Percentiles rank a stretch among this genome's conserved stretches.
These are phyloP conservation scores for Noctua fimbriata DNA, from an alignment of 2,888 invertebrate genomes.

Conservation along the genomic window DNA sequence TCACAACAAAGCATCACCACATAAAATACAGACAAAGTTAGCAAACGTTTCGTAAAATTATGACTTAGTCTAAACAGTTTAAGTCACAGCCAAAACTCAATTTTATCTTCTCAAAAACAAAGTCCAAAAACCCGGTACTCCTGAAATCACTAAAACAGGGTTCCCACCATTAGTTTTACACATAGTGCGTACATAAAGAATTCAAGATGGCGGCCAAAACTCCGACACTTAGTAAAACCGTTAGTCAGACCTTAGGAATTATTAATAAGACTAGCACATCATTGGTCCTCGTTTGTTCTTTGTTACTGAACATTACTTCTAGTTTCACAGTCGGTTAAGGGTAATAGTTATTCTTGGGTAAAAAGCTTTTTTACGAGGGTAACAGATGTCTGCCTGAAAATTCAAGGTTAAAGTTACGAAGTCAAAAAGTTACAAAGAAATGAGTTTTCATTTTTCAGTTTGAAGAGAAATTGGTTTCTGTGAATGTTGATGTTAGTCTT, in stretches of 20 bases:
- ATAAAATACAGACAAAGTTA: constrained; percentile 31
- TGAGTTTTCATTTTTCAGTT: background rate
- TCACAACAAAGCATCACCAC: background rate
- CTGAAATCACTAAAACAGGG: constrained; percentile 4
- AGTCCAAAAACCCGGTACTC: background rate
- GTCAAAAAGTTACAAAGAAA: constrained; percentile 2
- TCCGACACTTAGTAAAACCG: constrained; percentile 45
- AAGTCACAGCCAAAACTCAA: background rate
- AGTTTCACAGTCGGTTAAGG: constrained; percentile 24
- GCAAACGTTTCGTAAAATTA: constrained; percentile 28
- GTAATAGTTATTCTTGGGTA: constrained; percentile 34
- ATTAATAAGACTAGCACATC: constrained; percentile 53
- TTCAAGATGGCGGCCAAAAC: constrained; percentile 38
- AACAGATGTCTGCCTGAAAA: constrained; percentile 41
- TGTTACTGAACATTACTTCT: constrained; percentile 24
- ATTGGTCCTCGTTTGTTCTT: constrained; percentile 39
- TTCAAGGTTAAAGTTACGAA: constrained; percentile 7
- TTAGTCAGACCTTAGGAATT: constrained; percentile 51
- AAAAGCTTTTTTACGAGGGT: constrained; percentile 30
- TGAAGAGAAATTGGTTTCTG: background rate
- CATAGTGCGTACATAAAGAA: constrained; percentile 44
- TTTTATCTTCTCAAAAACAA: background rate
- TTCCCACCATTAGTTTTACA: constrained; percentile 40
- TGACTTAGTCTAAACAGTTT: constrained; percentile 1
- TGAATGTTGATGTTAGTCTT: background rate